These are phyloP conservation scores for Tylochromis polylepis DNA, from an alignment of 2,113 vertebrate species.

Conservation along the genomic window DNA sequence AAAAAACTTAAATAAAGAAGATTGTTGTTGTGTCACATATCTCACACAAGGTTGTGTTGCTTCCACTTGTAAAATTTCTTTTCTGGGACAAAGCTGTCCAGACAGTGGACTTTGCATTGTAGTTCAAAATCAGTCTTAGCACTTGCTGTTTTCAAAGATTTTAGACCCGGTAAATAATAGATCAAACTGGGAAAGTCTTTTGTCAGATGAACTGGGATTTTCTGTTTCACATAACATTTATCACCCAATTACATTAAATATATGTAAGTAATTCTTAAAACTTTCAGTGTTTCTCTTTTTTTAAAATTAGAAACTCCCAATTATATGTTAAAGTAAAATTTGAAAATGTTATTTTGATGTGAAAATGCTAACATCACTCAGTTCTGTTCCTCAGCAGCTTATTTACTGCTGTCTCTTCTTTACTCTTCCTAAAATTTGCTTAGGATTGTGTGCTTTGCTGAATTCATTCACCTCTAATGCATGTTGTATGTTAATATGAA, in stretches of 20 bases:
- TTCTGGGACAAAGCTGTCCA: not conserved
- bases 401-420: not conserved
- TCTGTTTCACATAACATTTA: not conserved
- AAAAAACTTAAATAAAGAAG: not conserved
- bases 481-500: conserved; percentile 1
- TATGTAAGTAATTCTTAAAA: not conserved
- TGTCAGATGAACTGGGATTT: not conserved
- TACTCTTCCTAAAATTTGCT: not conserved
- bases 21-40: not conserved
- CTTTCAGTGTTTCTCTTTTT: not conserved
- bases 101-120: not conserved
- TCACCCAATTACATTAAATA: too few species aligned
- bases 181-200: not conserved
- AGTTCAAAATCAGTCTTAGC: not conserved
- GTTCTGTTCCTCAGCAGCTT: not conserved
- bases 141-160: not conserved
- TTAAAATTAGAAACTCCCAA: rapidly evolving
- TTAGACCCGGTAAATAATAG: not conserved
- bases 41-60: not conserved
- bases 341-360: not conserved
- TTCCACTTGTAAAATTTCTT: not conserved
- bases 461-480: conserved; percentile 12
- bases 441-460: not conserved
- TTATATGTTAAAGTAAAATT: not conserved
- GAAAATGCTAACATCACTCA: not conserved